Percentiles rank a stretch among this genome's conserved stretches.
phyloP scores from a whole-genome alignment of 2,888 invertebrate genomes.

The Geotrupes spiniger region DNA sequence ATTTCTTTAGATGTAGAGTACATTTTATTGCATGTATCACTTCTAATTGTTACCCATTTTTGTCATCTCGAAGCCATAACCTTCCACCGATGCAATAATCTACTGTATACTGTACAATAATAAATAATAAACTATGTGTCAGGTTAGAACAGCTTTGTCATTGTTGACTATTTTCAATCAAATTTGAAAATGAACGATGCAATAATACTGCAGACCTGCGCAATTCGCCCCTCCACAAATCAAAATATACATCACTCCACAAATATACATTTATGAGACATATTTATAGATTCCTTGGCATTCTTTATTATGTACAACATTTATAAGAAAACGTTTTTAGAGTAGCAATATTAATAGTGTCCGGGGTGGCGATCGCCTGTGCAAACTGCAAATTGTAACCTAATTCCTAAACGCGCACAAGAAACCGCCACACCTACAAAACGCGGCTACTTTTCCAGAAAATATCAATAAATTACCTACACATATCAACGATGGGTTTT shows the following conservation, averaged over 20 bases:
- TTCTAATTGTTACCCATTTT: constrained; percentile 26
- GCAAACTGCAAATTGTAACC: too few relatives aligned
- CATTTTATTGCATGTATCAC: constrained; percentile 42
- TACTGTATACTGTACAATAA: constrained; percentile 8
- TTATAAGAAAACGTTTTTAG: constrained; percentile 9
- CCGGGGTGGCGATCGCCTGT: too few relatives aligned
- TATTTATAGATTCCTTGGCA: neutral
- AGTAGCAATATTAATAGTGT: neutral
- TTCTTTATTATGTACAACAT: constrained; percentile 9
- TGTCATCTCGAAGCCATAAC: constrained; percentile 19
- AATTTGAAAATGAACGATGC: neutral
- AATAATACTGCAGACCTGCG: constrained; percentile 11
- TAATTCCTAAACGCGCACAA: too few relatives aligned
- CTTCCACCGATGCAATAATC: constrained; percentile 15
- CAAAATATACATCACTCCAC: neutral
- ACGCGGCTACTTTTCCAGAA: too few relatives aligned
- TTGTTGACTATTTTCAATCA: neutral
- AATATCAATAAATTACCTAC: too few relatives aligned
- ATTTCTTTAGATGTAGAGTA: constrained; percentile 25
- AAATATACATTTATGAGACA: constrained; percentile 6
- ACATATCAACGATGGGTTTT: too few relatives aligned
- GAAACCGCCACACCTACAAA: too few relatives aligned
- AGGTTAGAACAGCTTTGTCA: neutral
- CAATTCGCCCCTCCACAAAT: constrained; percentile 4
- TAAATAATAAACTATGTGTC: constrained; percentile 10